Evolutionary conservation across 2,113 vertebrate species (phyloP), one percentile per base, ranked within the genome.

Genomic region (Struthidea cinerea): DNA sequence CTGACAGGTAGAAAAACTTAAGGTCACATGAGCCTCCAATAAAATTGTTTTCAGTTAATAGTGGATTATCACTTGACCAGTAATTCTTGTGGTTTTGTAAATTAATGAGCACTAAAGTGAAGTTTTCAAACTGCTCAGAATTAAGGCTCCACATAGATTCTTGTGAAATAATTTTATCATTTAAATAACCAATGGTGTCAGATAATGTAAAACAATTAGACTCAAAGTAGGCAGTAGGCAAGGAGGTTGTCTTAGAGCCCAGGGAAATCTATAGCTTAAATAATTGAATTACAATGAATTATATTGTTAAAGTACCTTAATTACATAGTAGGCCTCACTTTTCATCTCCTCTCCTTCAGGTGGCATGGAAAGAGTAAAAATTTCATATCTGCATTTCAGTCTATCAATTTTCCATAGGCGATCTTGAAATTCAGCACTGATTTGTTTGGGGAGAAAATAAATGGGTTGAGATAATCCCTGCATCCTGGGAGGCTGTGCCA

Each of bases 331-430:
- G 52, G 98, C 96, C 64, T 98, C 98, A 8, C 98, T 98, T 83
- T 97, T 98, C 52, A 98, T 98, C 92, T 99, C 98, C 88, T 99
- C 99, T 68, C 98, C 99, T 67, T 99, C 98, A 11, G 98, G 98
- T 77, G 98, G 95, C 69, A 98, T 98, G 35, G 96, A 94, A 77
- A 98, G 59, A 49, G 97, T 99, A 92, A 99, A 52, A 47, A 99
- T 95, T 98, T 99, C 99, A 1, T 98, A 99, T 91, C 98, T 98
- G 47, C 98, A 98, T 97, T 97, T 99, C 98, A 99, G 95, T 90
- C 97, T 98, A 74, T 99, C 98, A n/a, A 98, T 98, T 98, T 99
- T 99, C 94, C 97, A 98, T 42, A 99, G 87, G 69, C 98, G 98
- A 60, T 99, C 99, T 78, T 98, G 98, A 94, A 99, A 96, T 94